These are phyloP conservation scores for Pangasianodon gigas DNA, from an alignment of 2,113 vertebrate genomes.

Conservation along the genomic window DNA sequence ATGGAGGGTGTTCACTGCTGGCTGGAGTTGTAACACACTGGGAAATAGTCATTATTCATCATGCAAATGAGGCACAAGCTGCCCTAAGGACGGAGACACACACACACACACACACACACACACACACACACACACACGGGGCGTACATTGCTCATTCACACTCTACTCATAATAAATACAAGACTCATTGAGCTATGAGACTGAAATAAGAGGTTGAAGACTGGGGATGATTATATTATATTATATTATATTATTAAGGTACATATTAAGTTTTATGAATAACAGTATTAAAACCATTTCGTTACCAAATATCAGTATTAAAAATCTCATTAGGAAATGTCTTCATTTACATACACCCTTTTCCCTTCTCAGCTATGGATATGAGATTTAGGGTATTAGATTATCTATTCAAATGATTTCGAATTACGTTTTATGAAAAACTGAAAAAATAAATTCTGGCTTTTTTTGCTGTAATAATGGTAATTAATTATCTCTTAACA, in stretches of 20 bases:
- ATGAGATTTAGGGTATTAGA: neutral
- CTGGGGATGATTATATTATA: neutral
- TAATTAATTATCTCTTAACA: too few species aligned
- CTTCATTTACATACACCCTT: neutral
- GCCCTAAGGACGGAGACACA: conserved; percentile 3
- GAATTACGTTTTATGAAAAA: neutral
- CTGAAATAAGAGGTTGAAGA: neutral
- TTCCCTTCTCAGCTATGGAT: neutral
- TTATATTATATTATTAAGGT: neutral
- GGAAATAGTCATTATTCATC: conserved; percentile 38
- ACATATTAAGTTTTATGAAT: neutral
- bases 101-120: conserved; percentile 26
- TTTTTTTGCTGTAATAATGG: neutral
- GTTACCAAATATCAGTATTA: neutral
- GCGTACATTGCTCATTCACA: conserved; percentile 5
- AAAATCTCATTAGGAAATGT: conserved; percentile 2
- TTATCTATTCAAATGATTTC: neutral
- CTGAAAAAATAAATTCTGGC: neutral
- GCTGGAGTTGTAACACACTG: conserved; percentile 7
- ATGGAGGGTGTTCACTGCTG: neutral
- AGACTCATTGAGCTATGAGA: conserved; percentile 15
- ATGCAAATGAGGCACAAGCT: conserved; percentile 29
- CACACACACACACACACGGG: conserved; percentile 25
- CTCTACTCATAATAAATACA: neutral
- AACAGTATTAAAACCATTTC: neutral